phyloP scores from a whole-genome alignment of 2,113 vertebrate genomes.

The Rattus norvegicus region GRCr8 NC_086039.1:140640501-140641000 shows the following conservation, averaged over 20 bases:
- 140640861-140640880: neutral
- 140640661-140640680: conserved; percentile 56
- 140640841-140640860: neutral
- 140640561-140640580: conserved; percentile 34
- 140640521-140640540: conserved; percentile 60
- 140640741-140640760: conserved; percentile 19
- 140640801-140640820: neutral
- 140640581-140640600: neutral
- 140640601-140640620: conserved; percentile 8
- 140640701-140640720: conserved; percentile 45
- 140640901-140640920: neutral
- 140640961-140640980: neutral
- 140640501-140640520: conserved; percentile 25
- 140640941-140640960: neutral
- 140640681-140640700: conserved; percentile 50
- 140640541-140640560: conserved; percentile 42
- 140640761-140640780: conserved; percentile 36
- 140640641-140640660: conserved; percentile 36
- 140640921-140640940: neutral
- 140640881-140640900: neutral
- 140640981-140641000: neutral
- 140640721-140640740: conserved; percentile 32
- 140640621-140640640: neutral
- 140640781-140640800: neutral
- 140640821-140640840: neutral